phyloP scores from a whole-genome alignment of 1,140 invertebrate genomes.

The Grapholita molesta region DNA sequence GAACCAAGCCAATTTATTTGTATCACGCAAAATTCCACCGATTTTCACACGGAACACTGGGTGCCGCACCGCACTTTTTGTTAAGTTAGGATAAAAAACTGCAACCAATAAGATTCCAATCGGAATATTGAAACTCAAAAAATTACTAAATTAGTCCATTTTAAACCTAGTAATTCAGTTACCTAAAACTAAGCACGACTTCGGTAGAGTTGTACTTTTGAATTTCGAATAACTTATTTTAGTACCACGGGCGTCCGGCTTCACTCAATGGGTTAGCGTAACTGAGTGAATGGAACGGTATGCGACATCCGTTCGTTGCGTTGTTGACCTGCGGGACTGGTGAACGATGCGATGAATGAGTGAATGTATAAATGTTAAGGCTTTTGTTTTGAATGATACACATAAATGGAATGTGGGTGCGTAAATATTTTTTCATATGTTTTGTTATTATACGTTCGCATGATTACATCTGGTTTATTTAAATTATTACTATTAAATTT shows the following conservation, averaged over 20 bases:
- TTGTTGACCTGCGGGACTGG: not conserved
- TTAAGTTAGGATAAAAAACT: not conserved
- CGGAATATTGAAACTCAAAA: not conserved
- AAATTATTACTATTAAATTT: too few species aligned
- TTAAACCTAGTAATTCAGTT: not conserved
- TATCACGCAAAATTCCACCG: not conserved
- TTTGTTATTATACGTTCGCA: not conserved
- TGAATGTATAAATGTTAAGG: not conserved
- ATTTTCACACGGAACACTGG: conserved; percentile 15
- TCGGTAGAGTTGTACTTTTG: not conserved
- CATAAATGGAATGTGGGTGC: not conserved
- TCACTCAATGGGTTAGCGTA: not conserved
- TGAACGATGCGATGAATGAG: not conserved
- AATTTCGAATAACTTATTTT: not conserved
- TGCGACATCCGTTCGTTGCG: not conserved
- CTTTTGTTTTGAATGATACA: conserved; percentile 5
- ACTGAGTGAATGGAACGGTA: conserved; percentile 8
- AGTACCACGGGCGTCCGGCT: not conserved
- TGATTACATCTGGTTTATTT: not conserved
- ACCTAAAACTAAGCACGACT: not conserved
- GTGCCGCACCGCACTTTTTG: conserved; percentile 3
- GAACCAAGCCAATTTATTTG: not conserved
- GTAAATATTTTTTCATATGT: not conserved
- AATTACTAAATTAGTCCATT: not conserved
- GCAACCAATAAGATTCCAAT: not conserved